These are phyloP conservation scores for Uromys caudimaculatus DNA, from an alignment of 2,797 vertebrate species.

Conservation along the genomic window DNA sequence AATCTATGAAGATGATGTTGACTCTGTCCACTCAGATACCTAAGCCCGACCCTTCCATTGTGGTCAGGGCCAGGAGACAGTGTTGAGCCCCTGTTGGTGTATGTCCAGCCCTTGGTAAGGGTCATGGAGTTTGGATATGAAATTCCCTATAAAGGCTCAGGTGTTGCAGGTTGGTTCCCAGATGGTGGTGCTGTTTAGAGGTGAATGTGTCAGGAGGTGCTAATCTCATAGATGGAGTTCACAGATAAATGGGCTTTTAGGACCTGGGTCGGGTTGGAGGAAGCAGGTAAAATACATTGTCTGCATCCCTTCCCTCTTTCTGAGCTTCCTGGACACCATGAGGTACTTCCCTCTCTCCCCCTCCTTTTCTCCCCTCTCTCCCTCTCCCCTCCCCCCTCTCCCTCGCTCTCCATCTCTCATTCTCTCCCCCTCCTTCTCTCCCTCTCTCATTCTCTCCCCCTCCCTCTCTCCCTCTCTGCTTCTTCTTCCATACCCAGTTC, in stretches of 20 bases:
- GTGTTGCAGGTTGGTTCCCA: not conserved
- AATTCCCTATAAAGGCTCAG: not conserved
- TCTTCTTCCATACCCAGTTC: not conserved
- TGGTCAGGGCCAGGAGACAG: not conserved
- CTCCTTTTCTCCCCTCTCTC: accelerated
- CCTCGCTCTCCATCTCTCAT: too few species aligned
- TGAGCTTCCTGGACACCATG: not conserved
- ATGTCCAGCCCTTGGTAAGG: not conserved
- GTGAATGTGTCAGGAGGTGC: not conserved
- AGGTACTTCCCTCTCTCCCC: not conserved
- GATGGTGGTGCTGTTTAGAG: not conserved
- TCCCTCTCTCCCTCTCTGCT: not conserved
- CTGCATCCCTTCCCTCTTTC: not conserved
- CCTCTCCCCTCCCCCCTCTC: too few species aligned
- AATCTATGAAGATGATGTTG: not conserved
- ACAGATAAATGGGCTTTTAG: not conserved
- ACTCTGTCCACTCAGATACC: not conserved
- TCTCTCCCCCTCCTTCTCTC: not conserved
- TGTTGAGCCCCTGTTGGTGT: not conserved
- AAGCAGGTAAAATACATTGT: not conserved
- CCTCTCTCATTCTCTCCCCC: too few species aligned
- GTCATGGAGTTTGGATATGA: not conserved
- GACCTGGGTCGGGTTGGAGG: not conserved
- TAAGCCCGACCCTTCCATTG: not conserved
- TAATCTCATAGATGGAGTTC: not conserved